phyloP scores from a whole-genome alignment of 2,797 vertebrate genomes.

The Todus mexicanus region DNA sequence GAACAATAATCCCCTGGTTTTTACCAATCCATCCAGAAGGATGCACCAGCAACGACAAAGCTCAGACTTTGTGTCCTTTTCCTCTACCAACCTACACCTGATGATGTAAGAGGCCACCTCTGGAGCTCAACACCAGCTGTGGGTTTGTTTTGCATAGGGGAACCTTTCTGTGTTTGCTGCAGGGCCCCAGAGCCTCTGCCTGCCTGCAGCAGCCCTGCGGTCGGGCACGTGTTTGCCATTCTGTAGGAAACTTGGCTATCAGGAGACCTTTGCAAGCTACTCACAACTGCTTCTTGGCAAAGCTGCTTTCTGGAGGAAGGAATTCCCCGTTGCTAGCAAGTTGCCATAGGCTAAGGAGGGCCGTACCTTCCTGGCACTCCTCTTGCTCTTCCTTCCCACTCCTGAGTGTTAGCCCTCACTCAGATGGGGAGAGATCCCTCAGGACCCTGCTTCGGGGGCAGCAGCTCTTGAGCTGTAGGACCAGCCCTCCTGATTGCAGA shows the following conservation, averaged over 20 bases:
- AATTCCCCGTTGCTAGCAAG: not conserved
- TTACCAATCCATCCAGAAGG: not conserved
- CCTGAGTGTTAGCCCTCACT: not conserved
- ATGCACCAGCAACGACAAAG: not conserved
- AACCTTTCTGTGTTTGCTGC: not conserved
- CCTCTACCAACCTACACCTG: not conserved
- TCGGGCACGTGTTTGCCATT: accelerated
- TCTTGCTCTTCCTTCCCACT: not conserved
- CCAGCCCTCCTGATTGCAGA: not conserved
- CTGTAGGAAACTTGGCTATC: not conserved
- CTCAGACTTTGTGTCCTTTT: not conserved
- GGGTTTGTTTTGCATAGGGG: not conserved
- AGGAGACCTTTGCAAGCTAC: not conserved
- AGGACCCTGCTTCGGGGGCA: not conserved
- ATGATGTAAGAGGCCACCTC: not conserved
- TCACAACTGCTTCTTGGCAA: not conserved
- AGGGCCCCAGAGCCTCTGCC: not conserved
- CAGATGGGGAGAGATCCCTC: not conserved
- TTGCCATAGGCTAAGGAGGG: not conserved
- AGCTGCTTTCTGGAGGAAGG: not conserved
- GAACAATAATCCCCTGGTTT: not conserved
- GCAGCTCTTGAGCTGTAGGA: not conserved
- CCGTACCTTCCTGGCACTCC: accelerated
- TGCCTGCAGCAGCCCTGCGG: not conserved
- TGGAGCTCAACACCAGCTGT: not conserved